Evolutionary conservation across 1,140 invertebrate species (phyloP), one percentile per base, ranked within the genome.

Genomic region (Triops cancriformis): DNA sequence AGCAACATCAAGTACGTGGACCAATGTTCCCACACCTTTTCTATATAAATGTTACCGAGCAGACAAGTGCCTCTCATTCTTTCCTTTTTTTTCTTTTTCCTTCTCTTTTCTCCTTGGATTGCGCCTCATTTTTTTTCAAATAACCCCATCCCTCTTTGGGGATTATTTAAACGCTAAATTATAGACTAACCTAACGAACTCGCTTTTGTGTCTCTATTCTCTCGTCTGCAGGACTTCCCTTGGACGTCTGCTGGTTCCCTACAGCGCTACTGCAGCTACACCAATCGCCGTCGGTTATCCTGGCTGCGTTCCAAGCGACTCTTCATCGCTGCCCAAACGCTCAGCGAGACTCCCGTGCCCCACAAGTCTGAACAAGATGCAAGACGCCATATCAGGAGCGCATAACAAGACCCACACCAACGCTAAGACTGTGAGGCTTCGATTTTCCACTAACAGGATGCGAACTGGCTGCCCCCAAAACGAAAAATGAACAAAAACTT

Each of bases 191-290:
- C 51, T 64, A 64, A 64, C 51, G 51, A 64, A 64, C 51, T 64
- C 51, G 51, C 51, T 23, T 64, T 64, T 64, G 51, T 64, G 51
- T 64, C 51, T 64, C 23, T 64, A 64, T 64, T 64, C 51, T 64
- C 51, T 45, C 11, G 11, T 45, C 43, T n/a, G 43, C 43, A 10
- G 43, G 43, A 10, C 43, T 64, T 64, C 51, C 31, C 51, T 64
- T 18, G 51, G 51, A 64, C 51, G 51, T 64, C n/a, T 64, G 51
- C 18, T 64, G 51, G 51, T 64, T 7, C 51, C 51, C 51, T 64
- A 64, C 14, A 64, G 51, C 51, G 51, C 51, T 64, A 64, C 51
- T 64, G 18, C 51, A 64, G 14, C 51, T 64, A 64, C 51, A 64
- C 51, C 51, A 64, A 64, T 64, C 18, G 51, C 51, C 51, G 51